Conservation (phyloP, 2,797 vertebrate species). For the Sternotherus odoratus region DNA sequence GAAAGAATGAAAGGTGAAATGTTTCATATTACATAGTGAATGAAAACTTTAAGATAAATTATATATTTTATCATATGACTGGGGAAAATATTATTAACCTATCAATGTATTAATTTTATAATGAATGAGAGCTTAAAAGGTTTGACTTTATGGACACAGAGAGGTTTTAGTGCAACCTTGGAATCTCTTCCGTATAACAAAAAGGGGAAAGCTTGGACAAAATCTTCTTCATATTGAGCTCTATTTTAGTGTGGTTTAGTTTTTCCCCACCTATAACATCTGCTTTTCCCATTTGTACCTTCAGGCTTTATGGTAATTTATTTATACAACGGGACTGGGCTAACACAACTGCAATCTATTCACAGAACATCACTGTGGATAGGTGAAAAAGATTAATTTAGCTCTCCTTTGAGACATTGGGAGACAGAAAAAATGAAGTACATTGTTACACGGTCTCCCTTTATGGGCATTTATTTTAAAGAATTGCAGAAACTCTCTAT, state of each 20-base stretch:
- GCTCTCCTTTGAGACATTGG: background rate
- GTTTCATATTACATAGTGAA: background rate
- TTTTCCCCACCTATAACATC: background rate
- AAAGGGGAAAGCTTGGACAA: background rate
- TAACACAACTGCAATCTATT: background rate
- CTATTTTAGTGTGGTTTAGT: background rate
- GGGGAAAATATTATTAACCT: background rate
- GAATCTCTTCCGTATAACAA: background rate
- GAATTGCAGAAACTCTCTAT: background rate
- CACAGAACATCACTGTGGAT: background rate
- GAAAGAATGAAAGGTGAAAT: background rate
- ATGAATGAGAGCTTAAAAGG: background rate
- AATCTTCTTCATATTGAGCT: background rate
- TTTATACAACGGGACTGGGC: background rate
- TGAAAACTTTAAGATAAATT: background rate
- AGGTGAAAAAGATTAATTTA: conserved; percentile 30
- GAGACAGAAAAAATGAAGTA: background rate
- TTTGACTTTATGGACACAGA: background rate
- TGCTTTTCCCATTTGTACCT: background rate
- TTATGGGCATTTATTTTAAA: conserved; percentile 23
- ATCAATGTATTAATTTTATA: background rate
- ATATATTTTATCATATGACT: background rate
- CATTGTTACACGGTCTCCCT: background rate
- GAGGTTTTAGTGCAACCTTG: background rate
- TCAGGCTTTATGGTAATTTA: background rate